Evolutionary conservation across 23 tunicate species (phyloP), one percentile per base, ranked within the genome.

Genomic region (Ascidia mentula): DNA sequence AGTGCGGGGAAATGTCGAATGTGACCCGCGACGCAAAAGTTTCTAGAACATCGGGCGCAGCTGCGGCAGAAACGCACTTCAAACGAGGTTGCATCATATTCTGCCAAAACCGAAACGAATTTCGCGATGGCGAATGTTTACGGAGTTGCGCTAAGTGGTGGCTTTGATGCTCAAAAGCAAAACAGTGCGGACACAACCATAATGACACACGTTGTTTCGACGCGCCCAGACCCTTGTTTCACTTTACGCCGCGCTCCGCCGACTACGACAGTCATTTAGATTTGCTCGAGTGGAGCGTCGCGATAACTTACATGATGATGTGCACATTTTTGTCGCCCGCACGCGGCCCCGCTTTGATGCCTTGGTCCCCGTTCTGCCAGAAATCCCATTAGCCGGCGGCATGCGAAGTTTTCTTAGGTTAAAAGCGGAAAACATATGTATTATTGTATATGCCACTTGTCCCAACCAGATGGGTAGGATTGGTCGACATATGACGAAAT

Each of bases 81-180:
- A 53, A 53, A 53, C 28, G 65, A 20, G 65, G 65, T 53, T 28
- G 65, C 65, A 28, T 20, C 65, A 53, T 53, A 53, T 53, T 53
- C 24, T 53, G 65, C 24, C 65, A 53, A 53, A 53, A 53, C 65
- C 65, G 65, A 53, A 53, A 53, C 65, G 65, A 53, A 53, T 53
- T 26, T 28, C 28, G 65, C 65, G 65, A 9, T 53, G 65, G 4
- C 15, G 65, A 28, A 5, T 53, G 65, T 53, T 53, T 53, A 53
- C 65, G 65, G 65, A 26, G 65, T 53, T 53, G 65, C 1, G 13
- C 65, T 53, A 53, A 53, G 65, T 53, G 65, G 28, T 28, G 65
- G 65, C 65, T 53, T 53, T 53, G 65, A 53, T 53, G 65, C 22
- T 1, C 12, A 53, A 53, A 53, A 53, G 65, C 65, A 53, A 26